These are phyloP conservation scores for Chelmon rostratus DNA, from an alignment of 2,797 vertebrate species.

Conservation along the genomic window DNA sequence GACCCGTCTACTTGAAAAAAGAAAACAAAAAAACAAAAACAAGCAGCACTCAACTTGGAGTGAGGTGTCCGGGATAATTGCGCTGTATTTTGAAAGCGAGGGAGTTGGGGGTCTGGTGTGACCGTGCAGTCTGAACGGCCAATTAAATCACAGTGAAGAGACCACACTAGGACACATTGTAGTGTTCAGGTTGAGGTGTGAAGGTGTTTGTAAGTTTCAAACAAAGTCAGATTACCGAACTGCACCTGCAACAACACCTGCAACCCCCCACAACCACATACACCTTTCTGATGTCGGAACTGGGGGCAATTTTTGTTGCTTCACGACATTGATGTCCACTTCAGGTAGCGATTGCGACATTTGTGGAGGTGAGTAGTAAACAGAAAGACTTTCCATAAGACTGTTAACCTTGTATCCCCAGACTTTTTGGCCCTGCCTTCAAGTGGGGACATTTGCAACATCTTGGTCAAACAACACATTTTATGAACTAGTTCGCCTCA, in stretches of 20 bases:
- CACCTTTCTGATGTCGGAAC: neutral
- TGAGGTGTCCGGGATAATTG: conserved; percentile 65
- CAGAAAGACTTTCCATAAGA: neutral
- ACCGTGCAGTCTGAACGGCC: conserved; percentile 41
- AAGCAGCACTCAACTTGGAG: conserved; percentile 55
- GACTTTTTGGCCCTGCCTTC: neutral
- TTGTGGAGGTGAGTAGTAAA: neutral
- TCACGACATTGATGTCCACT: neutral
- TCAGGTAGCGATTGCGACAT: neutral
- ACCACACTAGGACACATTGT: neutral
- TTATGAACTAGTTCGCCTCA: neutral
- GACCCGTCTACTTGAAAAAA: conserved; percentile 59
- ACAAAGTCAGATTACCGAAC: neutral
- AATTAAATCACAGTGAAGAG: conserved; percentile 7
- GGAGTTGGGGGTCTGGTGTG: conserved; percentile 18
- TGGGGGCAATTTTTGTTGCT: neutral
- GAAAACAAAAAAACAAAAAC: neutral
- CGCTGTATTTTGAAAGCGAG: conserved; percentile 46
- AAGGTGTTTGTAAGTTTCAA: neutral
- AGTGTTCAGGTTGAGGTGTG: neutral
- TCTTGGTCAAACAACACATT: neutral
- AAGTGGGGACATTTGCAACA: neutral
- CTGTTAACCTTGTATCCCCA: neutral
- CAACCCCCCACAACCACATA: no score
- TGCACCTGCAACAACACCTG: neutral